Percentiles rank a stretch among this genome's conserved stretches.
These are phyloP conservation scores for Rhadina sibilatrix DNA, from an alignment of 2,113 vertebrate genomes.

Conservation along the genomic window DNA sequence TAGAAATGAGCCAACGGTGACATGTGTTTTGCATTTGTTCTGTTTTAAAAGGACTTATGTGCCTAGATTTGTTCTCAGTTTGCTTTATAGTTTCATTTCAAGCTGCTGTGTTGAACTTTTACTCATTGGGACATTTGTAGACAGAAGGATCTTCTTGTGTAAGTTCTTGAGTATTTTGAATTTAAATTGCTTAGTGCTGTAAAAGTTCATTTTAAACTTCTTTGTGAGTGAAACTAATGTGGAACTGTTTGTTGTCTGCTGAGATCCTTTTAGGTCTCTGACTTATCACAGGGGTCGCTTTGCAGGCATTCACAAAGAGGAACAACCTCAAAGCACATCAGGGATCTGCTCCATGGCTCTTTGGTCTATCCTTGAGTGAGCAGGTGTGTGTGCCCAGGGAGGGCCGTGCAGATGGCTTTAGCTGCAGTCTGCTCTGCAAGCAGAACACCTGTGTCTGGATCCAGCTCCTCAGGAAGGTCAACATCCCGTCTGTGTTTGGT, in stretches of 20 bases:
- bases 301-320: rapidly evolving
- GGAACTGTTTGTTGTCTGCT: neutral
- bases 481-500: neutral
- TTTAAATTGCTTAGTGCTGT: neutral
- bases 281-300: rapidly evolving
- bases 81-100: neutral
- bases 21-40: neutral
- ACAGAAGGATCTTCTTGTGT: neutral
- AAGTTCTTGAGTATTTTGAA: neutral
- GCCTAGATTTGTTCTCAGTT: neutral
- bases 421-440: rapidly evolving
- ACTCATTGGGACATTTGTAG: neutral
- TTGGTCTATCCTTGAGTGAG: rapidly evolving
- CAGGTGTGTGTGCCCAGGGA: neutral
- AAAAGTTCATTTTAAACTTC: neutral
- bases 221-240: neutral
- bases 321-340: rapidly evolving
- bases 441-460: neutral
- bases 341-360: rapidly evolving
- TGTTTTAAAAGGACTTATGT: neutral
- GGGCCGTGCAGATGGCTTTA: rapidly evolving
- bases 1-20: neutral
- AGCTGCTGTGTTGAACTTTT: neutral
- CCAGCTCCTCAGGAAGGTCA: neutral
- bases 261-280: neutral